Conservation (phyloP, 2,888 invertebrate genomes). For the Acleris laterana region DNA sequence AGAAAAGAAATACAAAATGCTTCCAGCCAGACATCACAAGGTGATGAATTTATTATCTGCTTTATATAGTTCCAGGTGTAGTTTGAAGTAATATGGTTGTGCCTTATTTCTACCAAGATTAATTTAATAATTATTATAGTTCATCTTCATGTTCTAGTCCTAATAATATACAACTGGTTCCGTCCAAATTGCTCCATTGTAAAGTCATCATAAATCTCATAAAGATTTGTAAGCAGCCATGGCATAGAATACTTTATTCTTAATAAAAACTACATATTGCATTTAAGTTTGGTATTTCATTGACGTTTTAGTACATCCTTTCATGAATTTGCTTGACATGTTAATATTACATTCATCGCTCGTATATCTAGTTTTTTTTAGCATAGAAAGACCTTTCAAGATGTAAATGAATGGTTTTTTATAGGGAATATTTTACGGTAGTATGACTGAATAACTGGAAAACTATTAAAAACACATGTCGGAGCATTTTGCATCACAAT, state of each 20-base stretch:
- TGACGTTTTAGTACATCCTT: background rate
- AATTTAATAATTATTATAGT: constrained; percentile 53
- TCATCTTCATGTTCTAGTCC: constrained; percentile 65
- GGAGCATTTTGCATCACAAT: too few species aligned
- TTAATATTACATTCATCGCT: too few species aligned
- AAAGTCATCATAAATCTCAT: constrained; percentile 50
- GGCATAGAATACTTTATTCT: constrained; percentile 47
- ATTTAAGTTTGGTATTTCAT: constrained; percentile 37
- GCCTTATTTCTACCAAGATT: constrained; percentile 75
- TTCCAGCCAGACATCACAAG: constrained; percentile 16
- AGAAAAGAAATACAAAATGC: background rate
- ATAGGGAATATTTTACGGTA: too few species aligned
- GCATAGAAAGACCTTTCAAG: too few species aligned
- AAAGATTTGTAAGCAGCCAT: constrained; percentile 46
- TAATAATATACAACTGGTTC: constrained; percentile 72
- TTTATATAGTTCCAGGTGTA: constrained; percentile 18
- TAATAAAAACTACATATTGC: constrained; percentile 47
- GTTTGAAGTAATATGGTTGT: constrained; percentile 59
- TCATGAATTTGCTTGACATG: too few species aligned
- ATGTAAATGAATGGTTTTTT: too few species aligned
- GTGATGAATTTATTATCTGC: constrained; percentile 23
- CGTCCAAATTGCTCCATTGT: constrained; percentile 78
- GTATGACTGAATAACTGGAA: too few species aligned
- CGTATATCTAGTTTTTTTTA: too few species aligned
- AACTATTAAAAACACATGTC: too few species aligned